Base-by-base conservation (phyloP, 2,797 vertebrate species). In the Dryobates pubescens region DNA sequence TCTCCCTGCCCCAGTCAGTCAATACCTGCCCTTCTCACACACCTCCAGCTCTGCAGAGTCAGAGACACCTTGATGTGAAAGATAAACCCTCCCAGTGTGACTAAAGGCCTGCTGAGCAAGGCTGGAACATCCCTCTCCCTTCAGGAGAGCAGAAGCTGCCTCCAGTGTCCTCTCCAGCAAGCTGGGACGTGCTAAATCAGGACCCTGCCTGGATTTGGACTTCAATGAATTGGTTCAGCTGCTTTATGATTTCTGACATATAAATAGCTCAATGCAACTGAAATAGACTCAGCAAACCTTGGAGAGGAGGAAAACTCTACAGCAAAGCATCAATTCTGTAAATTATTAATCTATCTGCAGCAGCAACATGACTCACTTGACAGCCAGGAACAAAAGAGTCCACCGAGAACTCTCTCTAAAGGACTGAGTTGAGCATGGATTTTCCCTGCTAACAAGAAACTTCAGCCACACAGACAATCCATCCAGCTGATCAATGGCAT, bases 291-390 rank as follows among this genome's bases (percentile, higher is more conserved):
- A 63, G 16, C 74, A 90, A 75, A 64, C 8, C 34, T 86, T 84
- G 59, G 73, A 86, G 36, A 7, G 4, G 49, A 49, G 20, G 20
- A 85, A 82, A 71, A 92, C 27, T 77, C 24, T 80, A 26, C 38
- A 54, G 56, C 51, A 73, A 77, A 86, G 43, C 4, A 3, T 51
- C 10, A 6, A 3, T 32, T 67, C 20, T 12, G 17, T 64, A 26
- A 18, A 7, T 23, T 18, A 23, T 47, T 71, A 64, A 36, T 58
- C 20, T 26, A 70, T 56, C 26, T 86, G 36, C 62, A 67, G 43
- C 47, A 91, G 32, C 74, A 86, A 19, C 68, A 18, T 77, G 84
- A 88, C 62, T 94, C n/a, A 59, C 6, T 86, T 85, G 78, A 75
- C 63, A 89, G 38, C 17, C 32, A 45, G 51, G 63, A 82, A 17